These are phyloP conservation scores for Urocolius indicus DNA, from an alignment of 2,113 vertebrate species.

Conservation along the genomic window DNA sequence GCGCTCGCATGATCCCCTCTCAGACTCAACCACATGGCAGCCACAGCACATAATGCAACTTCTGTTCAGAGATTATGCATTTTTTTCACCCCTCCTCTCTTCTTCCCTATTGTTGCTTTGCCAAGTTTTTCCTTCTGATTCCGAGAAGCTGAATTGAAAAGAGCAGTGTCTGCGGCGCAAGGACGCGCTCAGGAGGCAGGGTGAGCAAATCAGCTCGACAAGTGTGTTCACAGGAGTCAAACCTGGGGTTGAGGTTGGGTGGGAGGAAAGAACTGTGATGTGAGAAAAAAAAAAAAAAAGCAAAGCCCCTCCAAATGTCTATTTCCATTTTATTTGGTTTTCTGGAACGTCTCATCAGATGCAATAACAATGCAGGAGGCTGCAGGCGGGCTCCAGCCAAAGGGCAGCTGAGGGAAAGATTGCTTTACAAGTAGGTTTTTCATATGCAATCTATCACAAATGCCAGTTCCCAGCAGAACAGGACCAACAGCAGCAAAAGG, in stretches of 20 bases:
- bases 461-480: neutral
- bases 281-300: conserved; percentile 12
- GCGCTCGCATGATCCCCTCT: neutral
- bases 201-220: conserved; percentile 39
- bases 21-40: conserved; percentile 46
- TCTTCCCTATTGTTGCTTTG: conserved; percentile 2
- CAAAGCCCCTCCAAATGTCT: conserved; percentile 50
- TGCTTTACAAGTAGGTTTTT: neutral
- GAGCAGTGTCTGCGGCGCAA: conserved; percentile 36
- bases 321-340: neutral
- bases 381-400: neutral
- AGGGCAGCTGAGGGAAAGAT: neutral
- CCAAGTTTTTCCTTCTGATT: conserved; percentile 21
- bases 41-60: conserved; percentile 32
- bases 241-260: neutral
- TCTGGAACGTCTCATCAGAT: neutral
- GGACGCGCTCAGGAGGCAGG: conserved; percentile 33
- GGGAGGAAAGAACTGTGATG: neutral
- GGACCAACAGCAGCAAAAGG: neutral
- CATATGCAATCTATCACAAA: neutral
- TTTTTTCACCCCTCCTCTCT: neutral
- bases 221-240: conserved; percentile 12
- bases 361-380: neutral
- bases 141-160: conserved; percentile 53
- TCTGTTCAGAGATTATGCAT: conserved; percentile 35